Percentiles rank a stretch among this genome's conserved stretches.
phyloP scores from a whole-genome alignment of 2,113 vertebrate species.

The Dolichotis patagonum region DNA sequence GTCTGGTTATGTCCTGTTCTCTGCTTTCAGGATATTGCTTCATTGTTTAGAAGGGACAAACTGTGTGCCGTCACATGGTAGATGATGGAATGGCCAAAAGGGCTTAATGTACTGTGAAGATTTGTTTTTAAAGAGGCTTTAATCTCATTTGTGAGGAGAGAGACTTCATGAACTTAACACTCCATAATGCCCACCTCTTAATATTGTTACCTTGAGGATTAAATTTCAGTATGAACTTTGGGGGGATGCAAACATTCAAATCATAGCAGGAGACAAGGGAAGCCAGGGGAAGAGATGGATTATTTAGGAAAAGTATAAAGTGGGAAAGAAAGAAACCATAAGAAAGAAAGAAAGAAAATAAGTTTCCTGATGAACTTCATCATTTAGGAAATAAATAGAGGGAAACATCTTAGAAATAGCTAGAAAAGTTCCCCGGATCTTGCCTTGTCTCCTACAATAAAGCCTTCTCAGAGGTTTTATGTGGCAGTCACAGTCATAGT shows the following conservation, averaged over 20 bases:
- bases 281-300: neutral
- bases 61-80: neutral
- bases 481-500: neutral
- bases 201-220: neutral
- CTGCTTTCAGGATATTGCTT: neutral
- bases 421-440: neutral
- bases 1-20: neutral
- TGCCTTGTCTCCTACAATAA: neutral
- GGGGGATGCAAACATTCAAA: neutral
- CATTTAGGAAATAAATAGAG: neutral
- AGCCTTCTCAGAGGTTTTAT: neutral
- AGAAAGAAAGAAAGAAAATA: neutral
- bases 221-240: neutral
- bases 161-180: neutral
- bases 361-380: neutral
- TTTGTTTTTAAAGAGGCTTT: neutral
- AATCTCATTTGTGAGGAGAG: neutral
- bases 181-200: neutral
- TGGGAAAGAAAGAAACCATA: too few relatives aligned
- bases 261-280: neutral
- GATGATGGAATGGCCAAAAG: neutral
- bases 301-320: neutral
- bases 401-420: neutral
- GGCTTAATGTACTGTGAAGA: neutral
- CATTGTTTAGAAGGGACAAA: accelerated